Evolutionary conservation across 2,113 vertebrate genomes (phyloP).

Genomic region (Pelmatolapia mariae): DNA sequence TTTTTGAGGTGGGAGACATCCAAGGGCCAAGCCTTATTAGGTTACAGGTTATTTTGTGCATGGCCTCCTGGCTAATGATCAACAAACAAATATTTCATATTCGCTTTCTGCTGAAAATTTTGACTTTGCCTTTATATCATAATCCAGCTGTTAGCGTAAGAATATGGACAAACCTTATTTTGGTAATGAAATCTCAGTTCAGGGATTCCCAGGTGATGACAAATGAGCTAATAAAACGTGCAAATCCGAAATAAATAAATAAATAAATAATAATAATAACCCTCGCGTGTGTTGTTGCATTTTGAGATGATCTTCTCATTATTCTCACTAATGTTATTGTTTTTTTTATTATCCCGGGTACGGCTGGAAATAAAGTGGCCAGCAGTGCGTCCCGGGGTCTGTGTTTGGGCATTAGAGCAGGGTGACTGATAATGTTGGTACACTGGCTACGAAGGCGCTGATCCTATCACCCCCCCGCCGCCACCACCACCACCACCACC

Average conservation of each 20-base stretch:
- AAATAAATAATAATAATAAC: background rate
- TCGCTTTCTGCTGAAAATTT: background rate
- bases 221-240: background rate
- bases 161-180: background rate
- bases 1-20: background rate
- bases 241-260: background rate
- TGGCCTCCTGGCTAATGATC: background rate
- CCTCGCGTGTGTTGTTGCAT: background rate
- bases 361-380: background rate
- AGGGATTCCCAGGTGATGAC: background rate
- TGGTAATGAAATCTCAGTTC: background rate
- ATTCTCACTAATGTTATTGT: background rate
- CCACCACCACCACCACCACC: background rate
- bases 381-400: background rate
- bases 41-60: background rate
- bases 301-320: background rate
- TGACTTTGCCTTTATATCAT: background rate
- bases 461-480: background rate
- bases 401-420: background rate
- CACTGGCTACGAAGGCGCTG: constrained; percentile 3
- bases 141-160: background rate
- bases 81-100: background rate
- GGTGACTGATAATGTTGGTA: constrained; percentile 19
- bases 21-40: background rate
- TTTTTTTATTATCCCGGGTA: background rate